Evolutionary conservation across 2,888 invertebrate genomes (phyloP), one percentile per base, ranked within the genome.

Genomic region (Gibbula magus): DNA sequence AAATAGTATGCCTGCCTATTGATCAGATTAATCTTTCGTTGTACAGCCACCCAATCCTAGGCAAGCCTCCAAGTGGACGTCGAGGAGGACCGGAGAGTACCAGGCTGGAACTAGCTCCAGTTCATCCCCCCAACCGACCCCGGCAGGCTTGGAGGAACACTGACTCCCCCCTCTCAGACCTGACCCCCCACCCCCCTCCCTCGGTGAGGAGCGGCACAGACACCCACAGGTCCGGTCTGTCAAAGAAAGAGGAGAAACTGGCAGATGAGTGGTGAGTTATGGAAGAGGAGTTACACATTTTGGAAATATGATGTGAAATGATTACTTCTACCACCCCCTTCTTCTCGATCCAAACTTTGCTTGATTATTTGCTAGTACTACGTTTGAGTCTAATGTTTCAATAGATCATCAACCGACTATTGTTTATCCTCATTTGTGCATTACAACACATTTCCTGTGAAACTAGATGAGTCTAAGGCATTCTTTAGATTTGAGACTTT

Each of bases 201-300:
- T 89, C 90, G 18, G 79, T 88, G 0, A 82, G 86, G 8, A 89
- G 89, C 77, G 88, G 86, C 10, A 81, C 83, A 45, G 88, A 88
- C 29, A 87, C 87, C 8, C 84, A 84, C 39, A 84, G 87, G 35
- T 86, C 89, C 13, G 85, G 77, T 13, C 61, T 84, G 52, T 88
- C 90, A 0, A 87, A 83, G 75, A 89, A 89, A 76, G 90, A 90
- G 79, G 91, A 91, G 75, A 83, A 86, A 77, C 53, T 91, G 32
- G 85, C 89, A 5, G 89, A 91, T 77, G 91, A 91, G 78, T 91
- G 91, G 91, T 91, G 77, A 82, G 83, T 80, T 32, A n/a, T n/a
- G n/a, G n/a, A n/a, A n/a, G n/a, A n/a, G n/a, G n/a, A n/a, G n/a
- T n/a, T n/a, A n/a, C n/a, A n/a, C n/a, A n/a, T n/a, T n/a, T n/a